Base-by-base conservation (phyloP, 2,888 invertebrate genomes). In the Eilema griseolum region DNA sequence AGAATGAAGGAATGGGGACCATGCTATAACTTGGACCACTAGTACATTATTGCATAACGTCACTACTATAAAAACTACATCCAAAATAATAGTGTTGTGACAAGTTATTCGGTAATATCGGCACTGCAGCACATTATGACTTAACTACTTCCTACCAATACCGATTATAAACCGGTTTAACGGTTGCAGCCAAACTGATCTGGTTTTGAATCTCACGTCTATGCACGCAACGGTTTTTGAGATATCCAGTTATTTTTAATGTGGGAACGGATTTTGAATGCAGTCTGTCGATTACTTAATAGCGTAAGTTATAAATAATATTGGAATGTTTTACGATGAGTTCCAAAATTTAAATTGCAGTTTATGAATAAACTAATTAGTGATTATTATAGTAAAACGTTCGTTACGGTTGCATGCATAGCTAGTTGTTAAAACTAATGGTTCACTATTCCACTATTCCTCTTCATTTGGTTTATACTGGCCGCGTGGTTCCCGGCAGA, bases 211-310 rank as follows among this genome's bases (percentile, higher is more conserved):
- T 70, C 69, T 76, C 67, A 67, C 67, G 33, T 60, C 71, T 64
- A 72, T 67, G 69, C 71, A 70, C 66, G 66, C 75, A 83, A 83
- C 83, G 81, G 83, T 83, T 79, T 76, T 79, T 69, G 70, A 71
- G 52, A 65, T 57, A 66, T 68, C 71, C 74, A 67, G 79, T 81
- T 82, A 80, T 71, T 67, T 74, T 72, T 66, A 68, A 65, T 68
- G 71, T 68, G 68, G 61, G 65, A 68, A 71, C 61, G 24, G 24
- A 31, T 59, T 12, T 14, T n/a, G 28, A n/a, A 28, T 46, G 33
- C 26, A 23, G 52, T 37, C n/a, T 33, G 57, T 5, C n/a, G 61
- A 66, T 62, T 46, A 59, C 61, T 62, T 57, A 66, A 57, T 70
- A 61, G 24, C 8, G 24, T 57, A 31, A 66, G 16, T 20, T 24